A percentile compares a stretch with the other conserved stretches of the same genome.
Conservation (phyloP, 2,888 invertebrate genomes). For the Branchipolynoe longqiensis region DNA sequence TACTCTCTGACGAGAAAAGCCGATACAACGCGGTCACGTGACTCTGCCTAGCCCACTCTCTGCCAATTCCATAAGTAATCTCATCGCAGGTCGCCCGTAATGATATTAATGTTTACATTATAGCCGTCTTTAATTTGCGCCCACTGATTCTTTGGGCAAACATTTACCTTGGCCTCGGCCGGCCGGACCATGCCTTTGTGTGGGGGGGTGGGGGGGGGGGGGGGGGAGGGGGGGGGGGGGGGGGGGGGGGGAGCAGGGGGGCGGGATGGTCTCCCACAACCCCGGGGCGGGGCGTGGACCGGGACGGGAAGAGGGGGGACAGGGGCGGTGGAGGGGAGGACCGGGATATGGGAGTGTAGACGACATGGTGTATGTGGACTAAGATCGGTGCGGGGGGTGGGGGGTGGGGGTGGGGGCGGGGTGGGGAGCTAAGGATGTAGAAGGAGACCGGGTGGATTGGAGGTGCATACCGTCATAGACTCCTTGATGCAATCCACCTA, state of each 20-base stretch:
- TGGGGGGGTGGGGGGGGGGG: background rate
- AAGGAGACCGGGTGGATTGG: no score
- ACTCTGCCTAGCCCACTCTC: background rate
- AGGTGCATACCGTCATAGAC: no score
- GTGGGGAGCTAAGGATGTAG: no score
- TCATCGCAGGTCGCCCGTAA: background rate
- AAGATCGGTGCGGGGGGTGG: no score
- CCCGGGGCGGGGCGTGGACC: no score
- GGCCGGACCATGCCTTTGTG: slow-evolving; percentile 1
- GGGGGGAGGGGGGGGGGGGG: background rate
- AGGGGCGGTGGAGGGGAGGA: background rate
- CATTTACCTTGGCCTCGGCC: slow-evolving; percentile 42
- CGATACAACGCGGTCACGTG: background rate
- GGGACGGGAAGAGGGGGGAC: no score
- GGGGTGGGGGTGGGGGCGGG: no score
- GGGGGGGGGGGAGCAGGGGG: background rate
- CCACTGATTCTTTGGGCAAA: slow-evolving; percentile 47
- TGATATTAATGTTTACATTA: slow-evolving; percentile 56
- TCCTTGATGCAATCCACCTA: no score
- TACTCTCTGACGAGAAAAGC: background rate
- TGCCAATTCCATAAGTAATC: slow-evolving; percentile 45
- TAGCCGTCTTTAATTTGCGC: slow-evolving; percentile 50
- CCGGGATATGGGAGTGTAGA: background rate
- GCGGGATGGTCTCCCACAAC: no score
- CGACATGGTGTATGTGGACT: background rate